Evolutionary conservation across 2,888 invertebrate genomes (phyloP).

Genomic region (Drosophila mulleri): DNA sequence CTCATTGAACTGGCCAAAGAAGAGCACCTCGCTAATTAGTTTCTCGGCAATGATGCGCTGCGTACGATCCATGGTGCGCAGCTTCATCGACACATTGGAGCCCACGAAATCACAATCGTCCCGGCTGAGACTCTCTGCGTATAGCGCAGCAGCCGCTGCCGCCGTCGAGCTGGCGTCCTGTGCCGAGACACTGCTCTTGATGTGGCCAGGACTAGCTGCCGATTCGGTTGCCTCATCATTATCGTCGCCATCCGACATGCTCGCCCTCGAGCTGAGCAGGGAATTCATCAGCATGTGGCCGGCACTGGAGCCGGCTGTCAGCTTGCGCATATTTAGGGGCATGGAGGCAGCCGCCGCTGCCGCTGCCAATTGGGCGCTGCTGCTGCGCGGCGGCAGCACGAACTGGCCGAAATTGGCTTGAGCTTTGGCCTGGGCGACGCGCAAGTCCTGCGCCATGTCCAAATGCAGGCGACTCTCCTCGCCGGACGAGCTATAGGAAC

Average conservation of each 20-base stretch:
- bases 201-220: conserved; percentile 68
- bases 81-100: conserved; percentile 83
- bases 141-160: conserved; percentile 78
- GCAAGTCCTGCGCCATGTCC: conserved; percentile 83
- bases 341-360: conserved; percentile 48
- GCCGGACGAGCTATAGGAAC: conserved; percentile 82
- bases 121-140: conserved; percentile 78
- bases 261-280: conserved; percentile 76
- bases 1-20: conserved; percentile 84
- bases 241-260: conserved; percentile 77
- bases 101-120: conserved; percentile 84
- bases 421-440: conserved; percentile 81
- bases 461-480: conserved; percentile 79
- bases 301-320: conserved; percentile 64
- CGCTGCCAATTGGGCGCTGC: conserved; percentile 45
- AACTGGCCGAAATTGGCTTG: conserved; percentile 79
- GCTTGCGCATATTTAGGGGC: conserved; percentile 81
- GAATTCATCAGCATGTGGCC: conserved; percentile 82
- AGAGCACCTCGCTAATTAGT: conserved; percentile 84
- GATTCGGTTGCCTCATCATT: conserved; percentile 73
- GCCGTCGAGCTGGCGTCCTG: conserved; percentile 72
- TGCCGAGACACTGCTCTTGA: conserved; percentile 72
- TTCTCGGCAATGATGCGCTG: conserved; percentile 84
- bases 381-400: conserved; percentile 73
- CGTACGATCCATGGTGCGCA: conserved; percentile 83